These are phyloP conservation scores for Nipponacmea schrenckii DNA, from an alignment of 2,888 invertebrate species.

Conservation along the genomic window DNA sequence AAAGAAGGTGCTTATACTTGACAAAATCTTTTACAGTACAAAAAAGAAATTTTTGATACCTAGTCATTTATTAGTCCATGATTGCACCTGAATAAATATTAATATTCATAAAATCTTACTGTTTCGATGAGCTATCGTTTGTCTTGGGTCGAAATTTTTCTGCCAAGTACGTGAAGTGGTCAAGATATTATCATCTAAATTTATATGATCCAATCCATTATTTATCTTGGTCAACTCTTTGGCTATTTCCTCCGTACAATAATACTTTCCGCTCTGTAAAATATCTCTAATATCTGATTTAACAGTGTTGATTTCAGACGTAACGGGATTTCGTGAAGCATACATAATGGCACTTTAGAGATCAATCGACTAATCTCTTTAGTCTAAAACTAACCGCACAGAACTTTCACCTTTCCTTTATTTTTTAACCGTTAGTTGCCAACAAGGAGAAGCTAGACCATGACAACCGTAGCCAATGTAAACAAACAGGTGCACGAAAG, in stretches of 20 bases:
- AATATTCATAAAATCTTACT: constrained; percentile 26
- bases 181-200: constrained; percentile 57
- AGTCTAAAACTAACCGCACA: not conserved
- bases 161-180: constrained; percentile 53
- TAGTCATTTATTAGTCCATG: too few relatives aligned
- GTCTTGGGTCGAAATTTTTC: constrained; percentile 37
- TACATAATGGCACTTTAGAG: not conserved
- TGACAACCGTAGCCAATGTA: constrained; percentile 13
- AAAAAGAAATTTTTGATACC: too few relatives aligned
- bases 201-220: constrained; percentile 61
- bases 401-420: constrained; percentile 9
- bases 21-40: too few relatives aligned
- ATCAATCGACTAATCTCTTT: not conserved
- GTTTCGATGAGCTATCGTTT: constrained; percentile 28
- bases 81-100: not conserved
- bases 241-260: constrained; percentile 62
- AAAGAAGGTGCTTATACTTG: too few relatives aligned
- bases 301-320: constrained; percentile 30
- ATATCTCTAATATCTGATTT: constrained; percentile 47
- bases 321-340: constrained; percentile 15
- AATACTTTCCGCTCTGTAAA: constrained; percentile 55
- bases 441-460: not conserved
- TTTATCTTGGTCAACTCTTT: constrained; percentile 54
- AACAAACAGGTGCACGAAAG: constrained; percentile 20
- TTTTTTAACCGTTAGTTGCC: constrained; percentile 11